phyloP scores from a whole-genome alignment of 1,140 invertebrate species.

The Hypsibius dujardini region DNA sequence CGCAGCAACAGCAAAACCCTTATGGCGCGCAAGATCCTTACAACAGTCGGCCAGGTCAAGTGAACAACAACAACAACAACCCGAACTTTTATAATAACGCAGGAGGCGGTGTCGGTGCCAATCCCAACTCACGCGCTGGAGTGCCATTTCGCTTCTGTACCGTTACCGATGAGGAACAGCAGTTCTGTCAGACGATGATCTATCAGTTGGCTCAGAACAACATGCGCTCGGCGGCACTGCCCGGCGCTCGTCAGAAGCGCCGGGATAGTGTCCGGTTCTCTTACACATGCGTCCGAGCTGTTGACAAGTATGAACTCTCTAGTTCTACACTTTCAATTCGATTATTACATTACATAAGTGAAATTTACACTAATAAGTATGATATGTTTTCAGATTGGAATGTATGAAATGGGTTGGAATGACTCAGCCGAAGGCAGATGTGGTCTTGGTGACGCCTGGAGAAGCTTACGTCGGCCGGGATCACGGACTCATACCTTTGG shows the following conservation, averaged over 20 bases:
- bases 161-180: not conserved
- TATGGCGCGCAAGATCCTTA: too few species aligned
- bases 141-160: conserved; percentile 3
- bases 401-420: not conserved
- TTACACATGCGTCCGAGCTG: not conserved
- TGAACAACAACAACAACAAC: too few species aligned
- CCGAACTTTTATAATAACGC: too few species aligned
- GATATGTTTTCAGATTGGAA: not conserved
- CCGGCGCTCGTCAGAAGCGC: not conserved
- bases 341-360: not conserved
- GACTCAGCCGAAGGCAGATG: not conserved
- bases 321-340: not conserved
- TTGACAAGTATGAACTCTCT: not conserved
- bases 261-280: not conserved
- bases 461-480: conserved; percentile 1
- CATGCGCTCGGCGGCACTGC: not conserved
- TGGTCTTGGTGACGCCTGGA: not conserved
- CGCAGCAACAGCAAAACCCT: too few species aligned
- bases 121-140: too few species aligned
- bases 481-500: not conserved
- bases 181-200: not conserved
- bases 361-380: conserved; percentile 2
- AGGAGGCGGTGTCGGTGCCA: too few species aligned
- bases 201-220: not conserved
- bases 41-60: too few species aligned